phyloP scores from a whole-genome alignment of 2,113 vertebrate genomes.

The western clawed frog (Xenopus tropicalis) region DNA sequence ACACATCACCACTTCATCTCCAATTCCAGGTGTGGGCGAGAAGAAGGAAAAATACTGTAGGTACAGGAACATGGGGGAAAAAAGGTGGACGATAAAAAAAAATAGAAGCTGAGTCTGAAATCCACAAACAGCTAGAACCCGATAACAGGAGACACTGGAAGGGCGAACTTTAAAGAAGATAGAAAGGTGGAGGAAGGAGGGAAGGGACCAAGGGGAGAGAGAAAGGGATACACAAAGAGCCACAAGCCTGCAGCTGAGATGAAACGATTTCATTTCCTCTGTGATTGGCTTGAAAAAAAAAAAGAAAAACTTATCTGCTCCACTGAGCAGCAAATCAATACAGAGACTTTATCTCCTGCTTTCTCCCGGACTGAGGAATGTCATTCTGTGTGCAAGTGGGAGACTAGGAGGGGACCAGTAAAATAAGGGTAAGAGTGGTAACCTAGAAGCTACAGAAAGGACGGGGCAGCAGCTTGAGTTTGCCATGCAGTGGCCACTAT shows the following conservation, averaged over 20 bases:
- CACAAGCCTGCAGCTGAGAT: conserved; percentile 23
- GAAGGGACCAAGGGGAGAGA: neutral
- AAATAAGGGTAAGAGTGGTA: too few relatives aligned
- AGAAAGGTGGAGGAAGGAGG: neutral
- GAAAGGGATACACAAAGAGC: conserved; percentile 3
- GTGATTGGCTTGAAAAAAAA: conserved; percentile 33
- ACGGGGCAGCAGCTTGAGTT: too few relatives aligned
- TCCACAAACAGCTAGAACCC: too few relatives aligned
- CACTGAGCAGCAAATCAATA: conserved; percentile 37
- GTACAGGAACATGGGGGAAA: too few relatives aligned
- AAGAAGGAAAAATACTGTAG: too few relatives aligned
- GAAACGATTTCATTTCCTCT: conserved; percentile 31
- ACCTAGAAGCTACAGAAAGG: too few relatives aligned
- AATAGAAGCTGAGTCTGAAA: too few relatives aligned
- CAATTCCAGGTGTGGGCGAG: too few relatives aligned
- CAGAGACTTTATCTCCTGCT: conserved; percentile 27
- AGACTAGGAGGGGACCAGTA: neutral
- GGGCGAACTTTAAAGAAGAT: neutral
- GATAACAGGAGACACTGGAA: too few relatives aligned
- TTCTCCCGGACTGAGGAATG: conserved; percentile 24
- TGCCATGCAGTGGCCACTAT: too few relatives aligned
- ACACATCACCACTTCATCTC: too few relatives aligned
- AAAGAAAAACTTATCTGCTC: conserved; percentile 24
- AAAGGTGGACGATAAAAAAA: too few relatives aligned
- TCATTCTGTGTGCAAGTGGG: conserved; percentile 2